Evolutionary conservation across 2,888 invertebrate species (phyloP).

Genomic region (Sicus ferrugineus): DNA sequence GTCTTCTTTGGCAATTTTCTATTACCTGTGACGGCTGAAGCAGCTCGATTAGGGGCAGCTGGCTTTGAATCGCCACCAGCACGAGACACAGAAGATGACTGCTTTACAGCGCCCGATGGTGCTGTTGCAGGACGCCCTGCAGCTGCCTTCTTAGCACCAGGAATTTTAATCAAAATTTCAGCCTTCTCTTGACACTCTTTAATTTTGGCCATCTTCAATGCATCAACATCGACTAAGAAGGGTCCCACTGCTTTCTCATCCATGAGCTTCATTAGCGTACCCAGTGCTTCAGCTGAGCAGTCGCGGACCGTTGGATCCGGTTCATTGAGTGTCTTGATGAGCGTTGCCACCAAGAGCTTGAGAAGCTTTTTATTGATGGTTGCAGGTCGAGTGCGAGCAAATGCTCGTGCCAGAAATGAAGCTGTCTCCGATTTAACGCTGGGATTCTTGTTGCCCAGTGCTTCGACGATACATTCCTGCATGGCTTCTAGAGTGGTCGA

Average conservation of each 20-base stretch:
- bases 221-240: conserved; percentile 88
- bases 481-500: conserved; percentile 84
- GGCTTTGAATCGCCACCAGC: conserved; percentile 56
- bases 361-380: conserved; percentile 89
- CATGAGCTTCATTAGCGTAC: conserved; percentile 91
- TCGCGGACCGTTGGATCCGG: conserved; percentile 91
- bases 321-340: conserved; percentile 74
- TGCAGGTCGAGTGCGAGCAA: conserved; percentile 81
- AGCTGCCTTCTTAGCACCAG: conserved; percentile 68
- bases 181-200: conserved; percentile 95
- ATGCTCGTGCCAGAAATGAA: conserved; percentile 82
- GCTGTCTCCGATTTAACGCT: conserved; percentile 88
- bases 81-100: conserved; percentile 47
- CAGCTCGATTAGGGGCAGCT: conserved; percentile 57
- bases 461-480: conserved; percentile 84
- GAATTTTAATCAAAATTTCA: conserved; percentile 79
- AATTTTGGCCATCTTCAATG: conserved; percentile 90
- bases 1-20: conserved; percentile 48
- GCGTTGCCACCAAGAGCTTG: conserved; percentile 79
- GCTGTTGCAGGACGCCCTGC: conserved; percentile 59
- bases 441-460: conserved; percentile 91
- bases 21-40: conserved; percentile 54
- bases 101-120: conserved; percentile 40
- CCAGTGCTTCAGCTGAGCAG: conserved; percentile 90
- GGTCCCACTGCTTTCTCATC: conserved; percentile 90